Evolutionary conservation across 2,888 invertebrate genomes (phyloP).

Genomic region (Erebia aethiops): DNA sequence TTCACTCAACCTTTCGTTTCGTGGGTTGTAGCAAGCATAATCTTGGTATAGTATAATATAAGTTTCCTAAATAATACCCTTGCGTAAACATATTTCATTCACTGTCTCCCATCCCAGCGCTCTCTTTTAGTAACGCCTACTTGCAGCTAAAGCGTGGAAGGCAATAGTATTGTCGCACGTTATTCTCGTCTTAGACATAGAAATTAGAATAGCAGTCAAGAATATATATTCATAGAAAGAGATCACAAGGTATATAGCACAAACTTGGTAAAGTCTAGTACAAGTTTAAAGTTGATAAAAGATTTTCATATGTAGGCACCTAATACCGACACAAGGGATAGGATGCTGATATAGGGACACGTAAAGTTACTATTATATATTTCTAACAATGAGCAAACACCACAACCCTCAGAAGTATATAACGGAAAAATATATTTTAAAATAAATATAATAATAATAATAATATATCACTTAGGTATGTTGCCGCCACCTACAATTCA

Average conservation of each 20-base stretch:
- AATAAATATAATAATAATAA: neutral
- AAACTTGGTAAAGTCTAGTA: slow-evolving; percentile 42
- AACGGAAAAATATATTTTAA: neutral
- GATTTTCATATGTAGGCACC: neutral
- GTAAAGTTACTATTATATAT: slow-evolving; percentile 33
- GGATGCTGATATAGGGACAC: slow-evolving; percentile 6
- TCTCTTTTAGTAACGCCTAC: neutral
- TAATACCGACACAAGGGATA: slow-evolving; percentile 14
- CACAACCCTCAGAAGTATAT: slow-evolving; percentile 60
- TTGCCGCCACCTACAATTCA: slow-evolving; percentile 24
- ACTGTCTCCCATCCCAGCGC: too few species aligned
- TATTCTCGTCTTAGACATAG: slow-evolving; percentile 55
- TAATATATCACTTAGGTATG: slow-evolving; percentile 9
- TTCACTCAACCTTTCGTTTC: too few species aligned
- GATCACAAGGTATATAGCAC: slow-evolving; percentile 63
- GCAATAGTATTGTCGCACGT: slow-evolving; percentile 67
- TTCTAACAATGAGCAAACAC: slow-evolving; percentile 64
- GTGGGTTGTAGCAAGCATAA: too few species aligned
- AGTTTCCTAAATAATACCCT: too few species aligned
- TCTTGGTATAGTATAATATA: too few species aligned
- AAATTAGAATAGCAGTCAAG: slow-evolving; percentile 53
- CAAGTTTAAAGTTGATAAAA: slow-evolving; percentile 44
- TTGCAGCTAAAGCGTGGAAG: slow-evolving; percentile 14
- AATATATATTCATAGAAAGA: slow-evolving; percentile 52
- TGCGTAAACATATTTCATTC: too few species aligned